These are phyloP conservation scores for Calephelis nemesis DNA, from an alignment of 1,140 invertebrate genomes.

Conservation along the genomic window DNA sequence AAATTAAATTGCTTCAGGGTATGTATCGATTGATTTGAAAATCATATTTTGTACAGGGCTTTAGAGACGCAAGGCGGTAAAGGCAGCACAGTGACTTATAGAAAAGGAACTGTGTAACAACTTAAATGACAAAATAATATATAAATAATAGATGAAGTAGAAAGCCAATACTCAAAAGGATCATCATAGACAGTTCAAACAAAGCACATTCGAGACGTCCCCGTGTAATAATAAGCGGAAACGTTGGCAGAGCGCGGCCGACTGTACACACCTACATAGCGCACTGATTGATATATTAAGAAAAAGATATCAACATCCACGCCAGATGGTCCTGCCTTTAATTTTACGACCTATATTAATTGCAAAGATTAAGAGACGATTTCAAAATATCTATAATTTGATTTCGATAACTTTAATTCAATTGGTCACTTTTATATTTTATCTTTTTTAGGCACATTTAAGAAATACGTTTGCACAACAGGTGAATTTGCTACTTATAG, in stretches of 20 bases:
- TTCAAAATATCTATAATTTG: background rate
- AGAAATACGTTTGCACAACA: too few species aligned
- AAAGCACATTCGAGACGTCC: slow-evolving; percentile 43
- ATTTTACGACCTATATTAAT: slow-evolving; percentile 13
- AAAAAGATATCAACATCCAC: slow-evolving; percentile 13
- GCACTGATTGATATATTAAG: slow-evolving; percentile 21
- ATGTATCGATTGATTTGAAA: too few species aligned
- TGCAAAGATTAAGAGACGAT: background rate
- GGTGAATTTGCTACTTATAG: too few species aligned
- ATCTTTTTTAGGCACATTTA: too few species aligned
- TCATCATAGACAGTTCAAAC: slow-evolving; percentile 40
- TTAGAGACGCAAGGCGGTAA: too few species aligned
- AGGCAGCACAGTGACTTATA: too few species aligned
- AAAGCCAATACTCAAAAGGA: slow-evolving; percentile 24
- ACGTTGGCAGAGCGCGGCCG: slow-evolving; percentile 28
- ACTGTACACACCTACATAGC: slow-evolving; percentile 23
- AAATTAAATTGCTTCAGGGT: too few species aligned
- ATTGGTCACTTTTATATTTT: background rate
- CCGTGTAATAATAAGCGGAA: slow-evolving; percentile 55
- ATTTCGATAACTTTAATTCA: background rate
- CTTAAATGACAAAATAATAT: too few species aligned
- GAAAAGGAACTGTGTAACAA: too few species aligned
- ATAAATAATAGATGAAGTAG: background rate
- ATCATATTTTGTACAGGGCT: too few species aligned
- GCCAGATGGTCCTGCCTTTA: slow-evolving; percentile 13